Conservation (phyloP, 2,888 invertebrate genomes). For the Caenorhabditis angaria region DNA sequence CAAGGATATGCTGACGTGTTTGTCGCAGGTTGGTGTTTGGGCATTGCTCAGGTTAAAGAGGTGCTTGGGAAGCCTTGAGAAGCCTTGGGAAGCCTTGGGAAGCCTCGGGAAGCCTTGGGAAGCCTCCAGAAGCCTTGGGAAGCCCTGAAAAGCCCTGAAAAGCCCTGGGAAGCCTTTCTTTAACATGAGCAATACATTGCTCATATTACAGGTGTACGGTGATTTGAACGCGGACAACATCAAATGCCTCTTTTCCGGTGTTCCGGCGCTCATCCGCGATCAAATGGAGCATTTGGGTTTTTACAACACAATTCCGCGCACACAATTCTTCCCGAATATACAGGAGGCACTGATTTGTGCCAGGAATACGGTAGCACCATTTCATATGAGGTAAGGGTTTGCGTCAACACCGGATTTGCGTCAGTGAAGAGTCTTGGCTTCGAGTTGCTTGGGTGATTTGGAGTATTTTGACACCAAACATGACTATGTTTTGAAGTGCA, state of each 20-base stretch:
- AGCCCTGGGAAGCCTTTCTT: no score
- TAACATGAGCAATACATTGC: no score
- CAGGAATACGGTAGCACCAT: constrained; percentile 47
- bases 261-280: constrained; percentile 46
- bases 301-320: constrained; percentile 42
- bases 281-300: constrained; percentile 46
- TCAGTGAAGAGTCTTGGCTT: no score
- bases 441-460: no score
- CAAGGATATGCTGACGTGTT: constrained; percentile 42
- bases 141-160: no score
- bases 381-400: constrained; percentile 53
- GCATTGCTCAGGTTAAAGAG: neutral
- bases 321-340: constrained; percentile 52
- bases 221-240: constrained; percentile 57
- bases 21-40: constrained; percentile 36
- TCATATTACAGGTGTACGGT: no score
- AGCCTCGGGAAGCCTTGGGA: no score
- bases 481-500: no score
- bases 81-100: no score
- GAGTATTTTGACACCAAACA: no score
- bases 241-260: constrained; percentile 47
- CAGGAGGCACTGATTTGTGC: constrained; percentile 52
- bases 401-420: no score
- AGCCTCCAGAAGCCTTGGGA: no score
- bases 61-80: neutral